Conservation (phyloP, 2,113 vertebrate genomes). For the Bombycilla garrulus region DNA sequence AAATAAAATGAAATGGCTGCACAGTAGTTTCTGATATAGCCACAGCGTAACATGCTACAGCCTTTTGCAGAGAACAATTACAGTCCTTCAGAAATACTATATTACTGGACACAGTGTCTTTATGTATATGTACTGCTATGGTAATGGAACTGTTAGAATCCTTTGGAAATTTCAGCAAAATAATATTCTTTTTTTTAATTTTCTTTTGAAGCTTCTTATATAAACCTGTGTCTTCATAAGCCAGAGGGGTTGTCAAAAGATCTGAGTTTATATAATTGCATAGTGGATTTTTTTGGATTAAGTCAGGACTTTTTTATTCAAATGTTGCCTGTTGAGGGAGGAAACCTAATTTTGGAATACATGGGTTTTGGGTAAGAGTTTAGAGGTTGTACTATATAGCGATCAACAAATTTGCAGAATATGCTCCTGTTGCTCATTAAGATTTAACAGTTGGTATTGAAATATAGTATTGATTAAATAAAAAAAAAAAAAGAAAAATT, state of each 20-base stretch:
- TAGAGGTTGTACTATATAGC: slow-evolving; percentile 5
- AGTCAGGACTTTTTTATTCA: slow-evolving; percentile 62
- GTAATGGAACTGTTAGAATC: background rate
- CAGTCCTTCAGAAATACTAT: slow-evolving; percentile 6
- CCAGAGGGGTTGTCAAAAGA: slow-evolving; percentile 54
- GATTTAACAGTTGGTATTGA: slow-evolving; percentile 3
- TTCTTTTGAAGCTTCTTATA: slow-evolving; percentile 44
- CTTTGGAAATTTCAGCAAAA: slow-evolving; percentile 2
- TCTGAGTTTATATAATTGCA: slow-evolving; percentile 51
- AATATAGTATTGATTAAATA: slow-evolving; percentile 11
- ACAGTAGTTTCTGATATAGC: background rate
- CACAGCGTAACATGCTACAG: background rate
- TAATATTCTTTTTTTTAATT: slow-evolving; percentile 1
- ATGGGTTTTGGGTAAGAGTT: slow-evolving; percentile 32
- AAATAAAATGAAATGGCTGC: slow-evolving; percentile 14
- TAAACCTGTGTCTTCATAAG: slow-evolving; percentile 50
- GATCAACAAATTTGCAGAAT: slow-evolving; percentile 8
- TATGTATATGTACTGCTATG: background rate
- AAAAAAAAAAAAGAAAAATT: background rate
- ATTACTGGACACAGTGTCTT: background rate
- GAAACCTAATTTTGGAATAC: slow-evolving; percentile 54
- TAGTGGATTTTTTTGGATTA: slow-evolving; percentile 51
- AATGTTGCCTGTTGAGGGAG: slow-evolving; percentile 48
- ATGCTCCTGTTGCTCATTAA: background rate
- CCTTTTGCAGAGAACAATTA: background rate